Base-by-base conservation (phyloP, 2,113 vertebrate species). In the Microcebus jonahi region DNA sequence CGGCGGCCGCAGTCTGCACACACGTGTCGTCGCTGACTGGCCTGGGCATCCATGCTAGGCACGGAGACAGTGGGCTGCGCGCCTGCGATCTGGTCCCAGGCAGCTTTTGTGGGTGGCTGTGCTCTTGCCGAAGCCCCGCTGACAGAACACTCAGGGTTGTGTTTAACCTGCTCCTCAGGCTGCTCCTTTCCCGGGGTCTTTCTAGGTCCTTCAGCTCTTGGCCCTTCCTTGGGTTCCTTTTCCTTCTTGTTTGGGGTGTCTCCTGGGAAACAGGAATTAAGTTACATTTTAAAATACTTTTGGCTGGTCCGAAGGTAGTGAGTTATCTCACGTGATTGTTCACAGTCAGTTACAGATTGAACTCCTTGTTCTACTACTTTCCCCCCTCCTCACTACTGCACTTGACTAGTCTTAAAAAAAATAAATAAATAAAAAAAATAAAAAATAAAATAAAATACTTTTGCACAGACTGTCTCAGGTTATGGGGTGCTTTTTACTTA, bases 1-100 rank as follows among this genome's bases (percentile, higher is more conserved):
- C 96, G 96, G 31, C 97, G 97, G 50, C 97, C 97, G 0, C 98
- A 98, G 93, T 98, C 97, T 2, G 90, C n/a, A n/a, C 98, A 98
- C 45, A 95, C 95, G 0, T 98, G 97, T 65, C 97, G 97, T 57
- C 96, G 91, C 90, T 97, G 97, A 34, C 81, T 76, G 15, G 80
- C 29, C 90, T 96, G 97, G 4, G 80, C n/a, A 12, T 96, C 92
- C 9, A 3, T 4, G 9, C 36, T 25, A 12, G 95, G 27, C 13
- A 13, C 65, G 0, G 68, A 71, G n/a, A 6, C 88, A 0, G 67
- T 57, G 20, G 93, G 25, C 88, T 70, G 91, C 2, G 8, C 59
- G 0, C 36, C 50, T 5, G 88, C 3, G 36, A 13, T 39, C 88
- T 91, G 95, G 73, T 75, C 68, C 82, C 95, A 81, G 77, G 73